Evolutionary conservation across 2,113 vertebrate genomes (phyloP), one percentile per base, ranked within the genome.

Genomic region (Eubucco bourcierii): DNA sequence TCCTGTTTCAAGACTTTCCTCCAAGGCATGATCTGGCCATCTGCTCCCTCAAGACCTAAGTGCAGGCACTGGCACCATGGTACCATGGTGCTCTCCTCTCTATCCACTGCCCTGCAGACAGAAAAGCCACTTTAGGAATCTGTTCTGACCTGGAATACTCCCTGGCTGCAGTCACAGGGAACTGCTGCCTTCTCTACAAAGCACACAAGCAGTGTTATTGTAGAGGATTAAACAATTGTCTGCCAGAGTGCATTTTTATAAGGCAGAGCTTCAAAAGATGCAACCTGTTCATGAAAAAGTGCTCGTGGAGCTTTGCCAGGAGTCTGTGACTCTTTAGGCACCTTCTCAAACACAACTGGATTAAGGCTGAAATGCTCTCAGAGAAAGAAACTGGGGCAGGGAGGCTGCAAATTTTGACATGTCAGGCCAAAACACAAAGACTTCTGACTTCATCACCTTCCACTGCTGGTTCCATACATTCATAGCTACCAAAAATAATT

Each of bases 1-100:
- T 56, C 3, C 2, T 0, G 7, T 60, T 72, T 55, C 7, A 29
- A 25, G 39, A 14, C 60, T n/a, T 60, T 9, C 37, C 66, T 55
- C 1, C 20, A 4, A 39, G 21, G 29, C 0, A 0, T 8, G 64
- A 61, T n/a, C 29, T 46, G 63, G 21, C 19, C 16, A 9, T 12
- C 39, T 55, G 25, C 4, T 80, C 65, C 60, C 56, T 44, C 59
- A 53, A 47, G 78, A 23, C 41, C 8, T 16, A 37, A 6, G 28
- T 10, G 17, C 14, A 24, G 52, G 20, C 71, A 20, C 59, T 20
- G 59, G 1, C n/a, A 39, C 21, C 37, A 4, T 5, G 0, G 7
- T 25, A 15, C 23, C 70, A 25, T 14, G 7, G 31, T n/a, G 33
- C 21, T 47, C 50, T 44, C 78, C 15, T 37, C 74, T 77, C 61